Evolutionary conservation across 2,113 vertebrate genomes (phyloP).

Genomic region (Progne subis): DNA sequence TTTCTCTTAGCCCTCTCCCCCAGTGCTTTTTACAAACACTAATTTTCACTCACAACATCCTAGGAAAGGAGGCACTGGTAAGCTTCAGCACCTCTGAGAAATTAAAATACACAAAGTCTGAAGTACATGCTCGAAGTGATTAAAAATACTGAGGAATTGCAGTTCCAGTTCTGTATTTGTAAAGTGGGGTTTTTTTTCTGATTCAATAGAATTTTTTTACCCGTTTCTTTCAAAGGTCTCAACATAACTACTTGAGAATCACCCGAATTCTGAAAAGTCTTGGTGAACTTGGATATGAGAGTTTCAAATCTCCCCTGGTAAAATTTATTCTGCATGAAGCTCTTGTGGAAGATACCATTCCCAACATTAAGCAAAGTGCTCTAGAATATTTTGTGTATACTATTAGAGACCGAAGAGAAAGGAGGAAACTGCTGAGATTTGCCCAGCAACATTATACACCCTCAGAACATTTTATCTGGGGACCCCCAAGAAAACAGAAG

Average conservation of each 20-base stretch:
- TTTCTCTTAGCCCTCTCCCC: background rate
- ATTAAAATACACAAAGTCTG: background rate
- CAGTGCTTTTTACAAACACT: background rate
- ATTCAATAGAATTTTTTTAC: background rate
- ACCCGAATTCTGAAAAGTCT: slow-evolving; percentile 97
- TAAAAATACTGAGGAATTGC: background rate
- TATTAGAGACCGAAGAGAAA: slow-evolving; percentile 86
- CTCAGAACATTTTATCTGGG: slow-evolving; percentile 94
- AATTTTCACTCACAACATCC: background rate
- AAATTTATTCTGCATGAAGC: slow-evolving; percentile 92
- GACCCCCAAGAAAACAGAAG: slow-evolving; percentile 80
- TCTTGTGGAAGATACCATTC: slow-evolving; percentile 86
- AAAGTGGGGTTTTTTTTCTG: background rate
- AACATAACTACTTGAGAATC: slow-evolving; percentile 97
- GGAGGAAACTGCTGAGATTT: slow-evolving; percentile 89
- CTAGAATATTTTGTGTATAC: slow-evolving; percentile 98
- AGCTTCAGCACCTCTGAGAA: background rate
- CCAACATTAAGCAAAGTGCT: slow-evolving; percentile 93
- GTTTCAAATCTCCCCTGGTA: slow-evolving; percentile 92
- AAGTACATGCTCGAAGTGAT: background rate
- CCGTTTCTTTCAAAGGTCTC: slow-evolving; percentile 81
- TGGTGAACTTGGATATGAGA: slow-evolving; percentile 95
- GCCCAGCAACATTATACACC: slow-evolving; percentile 89
- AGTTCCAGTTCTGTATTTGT: background rate
- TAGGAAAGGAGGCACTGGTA: background rate